Conservation (phyloP, 1,140 invertebrate genomes). For the Sinonovacula constricta region DNA sequence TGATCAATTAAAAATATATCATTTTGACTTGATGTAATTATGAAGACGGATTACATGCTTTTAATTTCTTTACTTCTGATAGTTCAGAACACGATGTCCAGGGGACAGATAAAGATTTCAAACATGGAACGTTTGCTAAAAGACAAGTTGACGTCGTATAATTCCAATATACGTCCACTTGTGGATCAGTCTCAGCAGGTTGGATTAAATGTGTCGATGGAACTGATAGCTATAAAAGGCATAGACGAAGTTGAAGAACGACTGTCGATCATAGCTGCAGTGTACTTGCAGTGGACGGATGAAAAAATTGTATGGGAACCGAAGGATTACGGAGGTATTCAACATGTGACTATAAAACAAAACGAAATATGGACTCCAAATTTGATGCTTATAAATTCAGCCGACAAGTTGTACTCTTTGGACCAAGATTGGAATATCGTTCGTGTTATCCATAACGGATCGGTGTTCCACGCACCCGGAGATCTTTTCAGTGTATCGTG, state of each 20-base stretch:
- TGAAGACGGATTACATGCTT: no score
- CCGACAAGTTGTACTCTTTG: background rate
- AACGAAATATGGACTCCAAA: slow-evolving; percentile 21
- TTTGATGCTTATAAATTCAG: slow-evolving; percentile 21
- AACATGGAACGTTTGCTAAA: slow-evolving; percentile 10
- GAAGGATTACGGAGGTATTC: slow-evolving; percentile 16
- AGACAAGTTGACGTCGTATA: slow-evolving; percentile 6
- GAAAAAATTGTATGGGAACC: slow-evolving; percentile 23
- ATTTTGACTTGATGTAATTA: no score
- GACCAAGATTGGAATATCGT: slow-evolving; percentile 1
- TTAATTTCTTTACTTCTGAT: no score
- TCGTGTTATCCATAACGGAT: background rate
- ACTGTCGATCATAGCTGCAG: background rate
- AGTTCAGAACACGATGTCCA: no score
- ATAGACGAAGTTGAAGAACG: slow-evolving; percentile 23
- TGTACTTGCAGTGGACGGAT: slow-evolving; percentile 15
- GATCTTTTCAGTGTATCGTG: slow-evolving; percentile 6
- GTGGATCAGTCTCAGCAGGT: background rate
- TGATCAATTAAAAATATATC: no score
- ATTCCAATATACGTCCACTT: slow-evolving; percentile 7
- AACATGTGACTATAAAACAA: background rate
- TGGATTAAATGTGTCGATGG: background rate
- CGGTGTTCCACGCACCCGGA: background rate
- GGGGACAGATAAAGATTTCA: no score
- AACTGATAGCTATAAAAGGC: slow-evolving; percentile 6